Conservation (phyloP, 1,140 invertebrate species). For the Penaeus indicus region DNA sequence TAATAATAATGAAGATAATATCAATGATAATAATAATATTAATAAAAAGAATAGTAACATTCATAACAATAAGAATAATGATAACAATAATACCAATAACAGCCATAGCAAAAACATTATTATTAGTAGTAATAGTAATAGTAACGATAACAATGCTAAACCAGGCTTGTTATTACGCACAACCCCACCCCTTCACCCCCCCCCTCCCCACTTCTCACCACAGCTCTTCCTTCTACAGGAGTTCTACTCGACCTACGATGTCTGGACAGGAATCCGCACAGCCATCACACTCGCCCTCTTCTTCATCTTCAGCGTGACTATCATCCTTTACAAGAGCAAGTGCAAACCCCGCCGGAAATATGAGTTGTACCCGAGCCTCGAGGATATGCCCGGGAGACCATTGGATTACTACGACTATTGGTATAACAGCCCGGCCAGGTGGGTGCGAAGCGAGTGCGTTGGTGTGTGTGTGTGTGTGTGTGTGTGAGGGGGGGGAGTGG, state of each 20-base stretch:
- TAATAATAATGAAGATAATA: too few species aligned
- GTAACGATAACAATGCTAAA: too few species aligned
- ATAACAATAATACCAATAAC: too few species aligned
- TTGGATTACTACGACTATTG: slow-evolving; percentile 64
- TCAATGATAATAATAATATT: too few species aligned
- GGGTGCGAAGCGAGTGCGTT: not conserved
- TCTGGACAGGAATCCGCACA: slow-evolving; percentile 66
- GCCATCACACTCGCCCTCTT: slow-evolving; percentile 65
- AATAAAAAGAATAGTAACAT: too few species aligned
- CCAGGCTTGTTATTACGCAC: too few species aligned
- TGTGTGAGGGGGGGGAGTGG: not conserved
- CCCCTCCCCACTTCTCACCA: too few species aligned
- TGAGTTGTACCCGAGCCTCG: slow-evolving; percentile 63
- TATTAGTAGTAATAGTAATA: too few species aligned
- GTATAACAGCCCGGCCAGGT: slow-evolving; percentile 59
- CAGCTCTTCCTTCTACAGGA: slow-evolving; percentile 31
- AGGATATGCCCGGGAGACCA: slow-evolving; percentile 60
- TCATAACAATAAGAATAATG: too few species aligned
- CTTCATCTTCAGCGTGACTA: slow-evolving; percentile 65
- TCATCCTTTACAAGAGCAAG: slow-evolving; percentile 66
- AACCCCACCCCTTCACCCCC: not conserved
- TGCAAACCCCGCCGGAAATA: slow-evolving; percentile 63
- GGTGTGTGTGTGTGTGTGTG: not conserved
- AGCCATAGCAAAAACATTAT: too few species aligned
- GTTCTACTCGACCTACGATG: slow-evolving; percentile 66